phyloP scores from a whole-genome alignment of 1,140 invertebrate genomes.

The Drosophila asahinai region DNA sequence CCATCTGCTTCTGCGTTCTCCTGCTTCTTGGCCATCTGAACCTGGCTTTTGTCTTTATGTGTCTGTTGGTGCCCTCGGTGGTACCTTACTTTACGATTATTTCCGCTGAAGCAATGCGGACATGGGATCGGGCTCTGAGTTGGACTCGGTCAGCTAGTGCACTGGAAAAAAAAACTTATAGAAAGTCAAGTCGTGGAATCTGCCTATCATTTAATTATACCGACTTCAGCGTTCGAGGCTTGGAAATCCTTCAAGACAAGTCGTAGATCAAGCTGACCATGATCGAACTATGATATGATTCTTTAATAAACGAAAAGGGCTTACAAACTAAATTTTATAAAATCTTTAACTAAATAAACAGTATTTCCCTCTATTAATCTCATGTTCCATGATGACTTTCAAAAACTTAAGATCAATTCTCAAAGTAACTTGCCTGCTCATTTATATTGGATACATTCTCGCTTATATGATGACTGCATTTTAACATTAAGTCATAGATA shows the following conservation, averaged over 20 bases:
- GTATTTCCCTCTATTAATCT: too few species aligned
- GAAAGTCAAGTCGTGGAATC: background rate
- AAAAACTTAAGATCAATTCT: too few species aligned
- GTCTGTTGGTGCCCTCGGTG: conserved; percentile 47
- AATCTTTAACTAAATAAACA: too few species aligned
- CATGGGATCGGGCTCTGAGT: conserved; percentile 47
- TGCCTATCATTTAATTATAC: background rate
- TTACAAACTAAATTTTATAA: background rate
- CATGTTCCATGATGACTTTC: too few species aligned
- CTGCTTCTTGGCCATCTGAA: conserved; percentile 41
- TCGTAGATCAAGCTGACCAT: too few species aligned
- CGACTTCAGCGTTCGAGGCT: too few species aligned
- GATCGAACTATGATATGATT: too few species aligned
- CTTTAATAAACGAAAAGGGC: background rate
- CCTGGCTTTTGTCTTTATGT: conserved; percentile 51
- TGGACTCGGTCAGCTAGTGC: conserved; percentile 35
- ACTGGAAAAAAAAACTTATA: background rate
- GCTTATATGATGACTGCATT: too few species aligned
- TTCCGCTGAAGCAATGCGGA: conserved; percentile 77
- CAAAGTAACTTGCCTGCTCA: too few species aligned
- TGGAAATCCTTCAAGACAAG: too few species aligned
- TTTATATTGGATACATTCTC: too few species aligned
- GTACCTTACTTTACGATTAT: conserved; percentile 81
- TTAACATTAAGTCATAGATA: too few species aligned
- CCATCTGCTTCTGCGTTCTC: conserved; percentile 11